Conservation (phyloP, 2,113 vertebrate genomes). For the Limanda limanda region DNA sequence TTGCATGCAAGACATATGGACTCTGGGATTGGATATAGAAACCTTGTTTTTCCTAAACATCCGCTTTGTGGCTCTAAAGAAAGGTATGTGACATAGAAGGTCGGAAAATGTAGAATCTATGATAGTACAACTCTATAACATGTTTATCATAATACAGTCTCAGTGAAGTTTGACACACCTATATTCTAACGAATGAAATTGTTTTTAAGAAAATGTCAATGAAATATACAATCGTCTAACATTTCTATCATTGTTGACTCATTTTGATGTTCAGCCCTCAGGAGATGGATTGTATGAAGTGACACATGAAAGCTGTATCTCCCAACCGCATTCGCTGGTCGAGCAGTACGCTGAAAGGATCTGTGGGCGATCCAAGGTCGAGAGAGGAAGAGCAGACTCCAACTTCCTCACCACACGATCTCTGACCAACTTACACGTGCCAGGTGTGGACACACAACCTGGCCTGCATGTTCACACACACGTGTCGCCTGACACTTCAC, state of each 20-base stretch:
- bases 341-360: constrained; percentile 42
- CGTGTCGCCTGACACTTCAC: constrained; percentile 29
- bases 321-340: neutral
- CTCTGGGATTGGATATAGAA: constrained; percentile 39
- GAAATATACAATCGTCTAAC: neutral
- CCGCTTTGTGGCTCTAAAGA: constrained; percentile 43
- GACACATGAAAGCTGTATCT: constrained; percentile 41
- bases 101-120: neutral
- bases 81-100: constrained; percentile 72
- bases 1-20: constrained; percentile 56
- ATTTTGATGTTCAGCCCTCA: constrained; percentile 52
- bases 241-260: neutral
- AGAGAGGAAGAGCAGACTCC: constrained; percentile 26
- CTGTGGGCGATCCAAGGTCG: constrained; percentile 13
- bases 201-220: neutral
- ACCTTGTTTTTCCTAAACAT: constrained; percentile 42
- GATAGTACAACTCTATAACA: neutral
- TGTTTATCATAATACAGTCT: neutral
- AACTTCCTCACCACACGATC: neutral
- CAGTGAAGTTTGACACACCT: neutral
- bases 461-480: constrained; percentile 14
- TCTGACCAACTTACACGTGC: constrained; percentile 21
- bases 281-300: constrained; percentile 62
- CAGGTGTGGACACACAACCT: constrained; percentile 35
- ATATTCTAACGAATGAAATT: neutral